A percentile compares a stretch with the other conserved stretches of the same genome.
Conservation (phyloP, 2,113 vertebrate species). For the Phoxinus phoxinus region DNA sequence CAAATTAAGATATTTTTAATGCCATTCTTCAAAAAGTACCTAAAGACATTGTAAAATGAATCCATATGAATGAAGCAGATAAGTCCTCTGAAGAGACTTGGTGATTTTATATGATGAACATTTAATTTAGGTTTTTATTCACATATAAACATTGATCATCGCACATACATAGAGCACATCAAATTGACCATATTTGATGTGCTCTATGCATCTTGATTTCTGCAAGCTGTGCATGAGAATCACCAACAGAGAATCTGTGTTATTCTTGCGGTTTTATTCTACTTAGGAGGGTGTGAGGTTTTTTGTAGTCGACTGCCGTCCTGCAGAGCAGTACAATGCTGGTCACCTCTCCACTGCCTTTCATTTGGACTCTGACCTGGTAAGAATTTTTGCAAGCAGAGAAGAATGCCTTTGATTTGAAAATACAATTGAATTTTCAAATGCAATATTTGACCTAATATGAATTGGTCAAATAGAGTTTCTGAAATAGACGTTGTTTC, state of each 20-base stretch:
- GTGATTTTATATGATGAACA: no score
- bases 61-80: neutral
- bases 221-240: neutral
- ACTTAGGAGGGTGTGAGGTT: slow-evolving; percentile 93
- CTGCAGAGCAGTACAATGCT: slow-evolving; percentile 98
- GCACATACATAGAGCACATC: no score
- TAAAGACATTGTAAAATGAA: neutral
- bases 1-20: neutral
- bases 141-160: no score
- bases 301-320: slow-evolving; percentile 98
- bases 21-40: neutral
- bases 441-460: neutral
- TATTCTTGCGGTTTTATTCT: neutral
- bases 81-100: neutral
- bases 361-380: slow-evolving; percentile 98
- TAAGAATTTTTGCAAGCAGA: slow-evolving; percentile 66
- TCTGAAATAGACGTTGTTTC: neutral
- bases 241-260: neutral
- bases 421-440: neutral
- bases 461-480: neutral
- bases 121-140: no score
- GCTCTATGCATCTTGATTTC: no score
- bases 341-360: slow-evolving; percentile 97
- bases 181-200: no score
- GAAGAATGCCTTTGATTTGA: neutral